Evolutionary conservation across 2,113 vertebrate species (phyloP), one percentile per base, ranked within the genome.

Genomic region (Esox niger): DNA sequence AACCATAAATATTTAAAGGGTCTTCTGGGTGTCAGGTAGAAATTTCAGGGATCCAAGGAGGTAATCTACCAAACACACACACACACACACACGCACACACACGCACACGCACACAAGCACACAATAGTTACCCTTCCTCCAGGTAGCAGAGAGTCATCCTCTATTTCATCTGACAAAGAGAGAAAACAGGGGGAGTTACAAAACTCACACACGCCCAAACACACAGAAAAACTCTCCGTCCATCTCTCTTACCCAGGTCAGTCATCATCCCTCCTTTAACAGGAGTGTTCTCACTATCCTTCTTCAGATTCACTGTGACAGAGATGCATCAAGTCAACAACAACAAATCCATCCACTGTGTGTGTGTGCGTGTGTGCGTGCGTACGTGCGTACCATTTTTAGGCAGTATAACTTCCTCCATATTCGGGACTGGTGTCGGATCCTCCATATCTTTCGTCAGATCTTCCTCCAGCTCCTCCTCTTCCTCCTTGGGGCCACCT

Each of bases 401-500:
- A 68, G 97, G 97, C 71, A 98, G 91, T 27, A 94, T 83, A 62
- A 99, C 95, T 83, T 98, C 97, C 77, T 98, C 96, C 89, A 98
- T 95, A 75, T 98, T 98, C 8, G 97, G 97, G 23, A 98, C 96
- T 1, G 96, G 95, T 0, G 91, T 95, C 8, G 97, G 97, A 73
- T 99, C 97, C 79, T 99, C 97, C 96, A 99, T 97, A 75, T 98
- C 97, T 90, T 98, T 98, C 27, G 97, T 98, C 55, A 98, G 91
- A 61, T 99, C 97, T 69, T 98, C 92, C 61, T 98, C 97, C 47
- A 92, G 93, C 3, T 98, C 97, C 62, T 94, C 93, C 3, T 98
- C 97, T 62, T 94, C 96, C 4, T 97, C 95, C 31, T 93, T 95
- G 69, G 94, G 95, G 38, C 91, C 94, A 79, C 94, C 91, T 62